Evolutionary conservation across 2,888 invertebrate genomes (phyloP).

Genomic region (Bursaphelenchus okinawaensis): DNA sequence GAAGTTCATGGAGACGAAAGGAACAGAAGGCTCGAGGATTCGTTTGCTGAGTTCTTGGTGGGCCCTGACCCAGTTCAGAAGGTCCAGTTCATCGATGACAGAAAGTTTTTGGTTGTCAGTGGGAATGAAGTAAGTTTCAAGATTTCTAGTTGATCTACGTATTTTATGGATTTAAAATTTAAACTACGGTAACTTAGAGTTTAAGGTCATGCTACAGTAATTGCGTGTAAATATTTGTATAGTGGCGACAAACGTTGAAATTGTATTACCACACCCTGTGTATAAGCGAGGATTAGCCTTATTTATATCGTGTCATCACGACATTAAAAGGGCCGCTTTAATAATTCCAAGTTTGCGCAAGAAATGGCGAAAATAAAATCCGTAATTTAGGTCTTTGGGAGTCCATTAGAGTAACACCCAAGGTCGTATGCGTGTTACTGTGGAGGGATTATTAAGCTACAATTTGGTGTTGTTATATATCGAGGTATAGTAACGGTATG

Average conservation of each 20-base stretch:
- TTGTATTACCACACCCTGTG: neutral
- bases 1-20: constrained; percentile 23
- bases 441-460: neutral
- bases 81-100: constrained; percentile 25
- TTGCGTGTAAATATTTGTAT: too few species aligned
- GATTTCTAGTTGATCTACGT: too few species aligned
- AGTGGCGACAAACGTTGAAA: too few species aligned
- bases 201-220: too few species aligned
- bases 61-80: constrained; percentile 30
- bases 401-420: neutral
- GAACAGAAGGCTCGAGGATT: constrained; percentile 21
- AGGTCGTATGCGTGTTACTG: neutral
- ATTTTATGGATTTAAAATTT: neutral
- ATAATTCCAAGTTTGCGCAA: neutral
- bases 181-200: too few species aligned
- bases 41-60: constrained; percentile 16
- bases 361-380: neutral
- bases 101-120: constrained; percentile 23
- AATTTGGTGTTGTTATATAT: too few species aligned
- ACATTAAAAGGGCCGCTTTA: neutral
- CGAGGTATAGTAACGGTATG: too few species aligned
- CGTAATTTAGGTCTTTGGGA: neutral
- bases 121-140: constrained; percentile 25
- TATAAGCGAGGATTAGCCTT: neutral
- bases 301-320: neutral